Conservation (phyloP, 1,140 invertebrate genomes). For the Limonius californicus region DNA sequence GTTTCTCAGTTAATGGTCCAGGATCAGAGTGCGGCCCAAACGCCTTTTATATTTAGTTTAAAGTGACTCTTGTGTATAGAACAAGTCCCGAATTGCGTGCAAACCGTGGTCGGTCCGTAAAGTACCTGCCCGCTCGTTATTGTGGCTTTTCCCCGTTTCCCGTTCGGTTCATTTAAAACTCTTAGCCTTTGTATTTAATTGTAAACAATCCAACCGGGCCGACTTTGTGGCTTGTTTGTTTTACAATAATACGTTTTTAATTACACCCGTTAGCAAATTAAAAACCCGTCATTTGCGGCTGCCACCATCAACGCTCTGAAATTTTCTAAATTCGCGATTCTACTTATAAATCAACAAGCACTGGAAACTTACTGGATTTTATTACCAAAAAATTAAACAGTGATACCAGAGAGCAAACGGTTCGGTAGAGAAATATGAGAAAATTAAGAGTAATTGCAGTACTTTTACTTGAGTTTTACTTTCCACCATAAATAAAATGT, state of each 20-base stretch:
- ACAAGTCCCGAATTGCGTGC: slow-evolving; percentile 2
- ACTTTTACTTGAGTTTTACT: too few species aligned
- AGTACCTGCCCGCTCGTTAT: slow-evolving; percentile 2
- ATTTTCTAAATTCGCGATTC: too few species aligned
- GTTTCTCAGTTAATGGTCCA: too few species aligned
- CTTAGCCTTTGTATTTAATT: background rate
- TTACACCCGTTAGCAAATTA: background rate
- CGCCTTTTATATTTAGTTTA: slow-evolving; percentile 7
- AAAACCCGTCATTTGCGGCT: too few species aligned
- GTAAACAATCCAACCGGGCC: background rate
- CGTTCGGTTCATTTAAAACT: slow-evolving; percentile 6
- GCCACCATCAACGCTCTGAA: too few species aligned
- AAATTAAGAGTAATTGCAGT: too few species aligned
- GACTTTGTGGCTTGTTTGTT: background rate
- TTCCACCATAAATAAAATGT: too few species aligned
- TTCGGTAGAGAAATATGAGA: too few species aligned
- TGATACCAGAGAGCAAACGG: too few species aligned
- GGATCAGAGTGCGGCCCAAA: background rate
- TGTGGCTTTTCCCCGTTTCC: slow-evolving; percentile 4
- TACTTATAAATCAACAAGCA: too few species aligned
- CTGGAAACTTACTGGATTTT: too few species aligned
- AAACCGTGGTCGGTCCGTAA: background rate
- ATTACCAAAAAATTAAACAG: too few species aligned
- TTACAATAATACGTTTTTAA: background rate
- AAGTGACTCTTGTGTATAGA: slow-evolving; percentile 1